These are phyloP conservation scores for Ctenochaetus hawaiiensis DNA, from an alignment of 2,797 vertebrate genomes.

Conservation along the genomic window DNA sequence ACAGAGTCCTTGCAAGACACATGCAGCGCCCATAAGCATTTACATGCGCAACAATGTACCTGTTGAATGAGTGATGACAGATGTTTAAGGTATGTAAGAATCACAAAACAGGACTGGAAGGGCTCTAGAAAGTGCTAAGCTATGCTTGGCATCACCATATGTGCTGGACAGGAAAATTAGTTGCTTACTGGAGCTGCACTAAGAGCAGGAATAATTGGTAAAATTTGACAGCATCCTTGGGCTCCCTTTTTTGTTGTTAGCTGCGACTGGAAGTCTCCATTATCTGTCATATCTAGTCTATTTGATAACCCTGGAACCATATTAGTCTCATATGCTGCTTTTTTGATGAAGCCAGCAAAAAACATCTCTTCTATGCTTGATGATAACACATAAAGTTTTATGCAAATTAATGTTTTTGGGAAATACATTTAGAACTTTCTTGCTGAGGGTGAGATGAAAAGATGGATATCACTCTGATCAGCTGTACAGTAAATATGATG, in stretches of 20 bases:
- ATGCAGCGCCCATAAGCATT: constrained; percentile 24
- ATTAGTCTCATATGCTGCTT: neutral
- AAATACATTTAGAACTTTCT: neutral
- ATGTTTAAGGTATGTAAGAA: constrained; percentile 27
- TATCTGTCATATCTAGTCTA: neutral
- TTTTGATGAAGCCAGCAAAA: neutral
- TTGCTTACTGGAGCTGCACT: constrained; percentile 29
- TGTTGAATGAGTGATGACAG: constrained; percentile 39
- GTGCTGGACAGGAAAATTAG: constrained; percentile 44
- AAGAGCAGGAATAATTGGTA: constrained; percentile 41
- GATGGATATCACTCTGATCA: neutral
- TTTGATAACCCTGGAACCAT: constrained; percentile 6
- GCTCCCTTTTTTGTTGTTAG: constrained; percentile 30
- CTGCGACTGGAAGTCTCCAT: constrained; percentile 21
- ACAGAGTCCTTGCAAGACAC: constrained; percentile 15
- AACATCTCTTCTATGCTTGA: neutral
- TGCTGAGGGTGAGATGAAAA: neutral
- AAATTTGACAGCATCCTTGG: constrained; percentile 38
- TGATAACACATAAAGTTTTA: neutral
- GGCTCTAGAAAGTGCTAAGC: constrained; percentile 14
- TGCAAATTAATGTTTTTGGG: neutral
- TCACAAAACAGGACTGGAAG: constrained; percentile 20
- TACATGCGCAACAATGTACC: constrained; percentile 26
- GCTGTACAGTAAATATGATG: neutral
- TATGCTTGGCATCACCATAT: constrained; percentile 28